These are phyloP conservation scores for Pseudochirops cupreus DNA, from an alignment of 2,797 vertebrate genomes.

Conservation along the genomic window DNA sequence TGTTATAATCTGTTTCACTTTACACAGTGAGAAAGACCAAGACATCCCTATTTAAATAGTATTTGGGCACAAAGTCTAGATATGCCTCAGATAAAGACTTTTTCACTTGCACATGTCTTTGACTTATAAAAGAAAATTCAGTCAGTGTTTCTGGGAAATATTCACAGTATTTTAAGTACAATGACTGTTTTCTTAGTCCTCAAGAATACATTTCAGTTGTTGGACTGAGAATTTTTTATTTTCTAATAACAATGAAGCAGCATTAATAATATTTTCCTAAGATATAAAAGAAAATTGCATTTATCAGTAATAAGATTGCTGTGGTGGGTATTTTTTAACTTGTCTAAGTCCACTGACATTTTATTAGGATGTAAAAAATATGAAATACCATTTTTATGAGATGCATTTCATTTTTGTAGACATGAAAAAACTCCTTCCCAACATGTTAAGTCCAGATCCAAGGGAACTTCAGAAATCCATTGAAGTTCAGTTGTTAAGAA, in stretches of 20 bases:
- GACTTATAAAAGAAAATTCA: background rate
- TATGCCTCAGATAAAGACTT: background rate
- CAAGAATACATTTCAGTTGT: background rate
- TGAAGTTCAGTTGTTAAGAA: slow-evolving; percentile 97
- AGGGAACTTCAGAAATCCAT: slow-evolving; percentile 97
- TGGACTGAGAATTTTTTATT: background rate
- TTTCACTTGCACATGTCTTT: background rate
- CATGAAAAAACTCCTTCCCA: slow-evolving; percentile 96
- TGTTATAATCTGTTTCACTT: background rate
- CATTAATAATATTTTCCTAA: slow-evolving; percentile 8
- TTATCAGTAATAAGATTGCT: background rate
- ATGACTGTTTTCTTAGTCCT: background rate
- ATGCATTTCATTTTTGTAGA: slow-evolving; percentile 86
- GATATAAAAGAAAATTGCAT: slow-evolving; percentile 27
- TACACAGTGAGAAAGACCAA: background rate
- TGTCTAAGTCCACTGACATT: slow-evolving; percentile 18
- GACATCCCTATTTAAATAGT: background rate
- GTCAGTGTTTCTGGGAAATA: background rate
- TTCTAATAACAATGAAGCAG: background rate
- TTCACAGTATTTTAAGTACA: background rate
- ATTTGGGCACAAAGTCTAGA: background rate
- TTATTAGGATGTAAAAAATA: slow-evolving; percentile 37
- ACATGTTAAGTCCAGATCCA: slow-evolving; percentile 95
- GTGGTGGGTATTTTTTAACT: slow-evolving; percentile 38
- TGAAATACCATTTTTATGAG: slow-evolving; percentile 49